Conservation (phyloP, 2,888 invertebrate genomes). For the Drosophila meridionalis region DNA sequence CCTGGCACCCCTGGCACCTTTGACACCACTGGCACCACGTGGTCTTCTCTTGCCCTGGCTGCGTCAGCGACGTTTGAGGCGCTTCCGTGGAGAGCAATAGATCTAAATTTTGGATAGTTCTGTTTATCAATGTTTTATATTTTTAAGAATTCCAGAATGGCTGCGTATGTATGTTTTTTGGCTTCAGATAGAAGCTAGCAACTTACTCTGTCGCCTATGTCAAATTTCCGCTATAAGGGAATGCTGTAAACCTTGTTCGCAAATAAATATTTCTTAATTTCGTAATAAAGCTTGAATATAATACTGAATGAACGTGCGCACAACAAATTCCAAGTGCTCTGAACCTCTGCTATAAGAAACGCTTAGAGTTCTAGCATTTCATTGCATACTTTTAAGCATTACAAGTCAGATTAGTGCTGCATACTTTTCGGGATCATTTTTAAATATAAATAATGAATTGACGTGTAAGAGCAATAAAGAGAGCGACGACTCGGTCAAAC, state of each 20-base stretch:
- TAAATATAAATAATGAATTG: background rate
- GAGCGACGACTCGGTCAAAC: slow-evolving; percentile 12
- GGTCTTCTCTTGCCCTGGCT: slow-evolving; percentile 63
- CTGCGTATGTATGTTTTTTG: background rate
- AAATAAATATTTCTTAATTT: slow-evolving; percentile 5
- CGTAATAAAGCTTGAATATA: background rate
- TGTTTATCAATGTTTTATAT: slow-evolving; percentile 39
- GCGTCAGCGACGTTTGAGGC: slow-evolving; percentile 59
- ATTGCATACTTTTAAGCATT: slow-evolving; percentile 7
- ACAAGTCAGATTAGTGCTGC: background rate
- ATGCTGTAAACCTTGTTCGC: slow-evolving; percentile 3
- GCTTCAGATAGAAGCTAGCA: background rate
- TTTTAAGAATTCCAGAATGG: slow-evolving; percentile 44
- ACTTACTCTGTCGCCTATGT: background rate
- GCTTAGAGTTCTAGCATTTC: background rate
- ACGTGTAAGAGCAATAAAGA: slow-evolving; percentile 4
- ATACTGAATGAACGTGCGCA: background rate
- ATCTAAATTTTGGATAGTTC: background rate
- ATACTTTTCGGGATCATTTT: slow-evolving; percentile 15
- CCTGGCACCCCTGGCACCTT: slow-evolving; percentile 8
- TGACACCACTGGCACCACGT: slow-evolving; percentile 28
- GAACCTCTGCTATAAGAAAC: background rate
- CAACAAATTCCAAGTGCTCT: background rate
- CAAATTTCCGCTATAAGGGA: slow-evolving; percentile 1
- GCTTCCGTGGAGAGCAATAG: slow-evolving; percentile 24